Conservation (phyloP, 2,113 vertebrate genomes). For the Vidua macroura region DNA sequence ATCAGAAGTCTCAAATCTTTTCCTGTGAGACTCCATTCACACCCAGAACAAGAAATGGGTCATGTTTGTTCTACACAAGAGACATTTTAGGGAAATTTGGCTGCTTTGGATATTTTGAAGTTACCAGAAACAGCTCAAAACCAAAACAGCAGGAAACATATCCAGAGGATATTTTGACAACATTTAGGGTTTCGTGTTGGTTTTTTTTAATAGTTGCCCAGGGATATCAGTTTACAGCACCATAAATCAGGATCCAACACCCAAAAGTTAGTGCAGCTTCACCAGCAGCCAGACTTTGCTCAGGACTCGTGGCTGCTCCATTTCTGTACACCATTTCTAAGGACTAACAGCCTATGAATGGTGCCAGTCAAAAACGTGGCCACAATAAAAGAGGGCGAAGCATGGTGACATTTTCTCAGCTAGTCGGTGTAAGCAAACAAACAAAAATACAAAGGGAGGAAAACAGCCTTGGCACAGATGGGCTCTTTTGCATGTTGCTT, state of each 20-base stretch:
- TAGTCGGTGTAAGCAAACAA: slow-evolving; percentile 48
- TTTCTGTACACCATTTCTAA: background rate
- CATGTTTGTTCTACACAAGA: background rate
- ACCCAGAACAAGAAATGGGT: background rate
- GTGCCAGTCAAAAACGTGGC: background rate
- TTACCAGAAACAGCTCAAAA: background rate
- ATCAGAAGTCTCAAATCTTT: background rate
- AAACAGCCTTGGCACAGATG: slow-evolving; percentile 65
- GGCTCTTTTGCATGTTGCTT: slow-evolving; percentile 53
- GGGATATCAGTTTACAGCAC: background rate
- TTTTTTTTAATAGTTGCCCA: background rate
- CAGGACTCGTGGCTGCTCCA: background rate
- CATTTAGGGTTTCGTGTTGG: background rate
- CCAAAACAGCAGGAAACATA: background rate
- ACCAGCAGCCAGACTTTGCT: background rate
- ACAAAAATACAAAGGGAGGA: slow-evolving; percentile 60
- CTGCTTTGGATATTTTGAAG: background rate
- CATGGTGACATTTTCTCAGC: slow-evolving; percentile 41
- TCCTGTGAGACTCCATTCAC: background rate
- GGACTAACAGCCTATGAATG: background rate
- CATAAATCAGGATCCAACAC: background rate
- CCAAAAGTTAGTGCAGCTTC: background rate
- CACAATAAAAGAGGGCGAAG: slow-evolving; percentile 12
- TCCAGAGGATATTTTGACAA: background rate
- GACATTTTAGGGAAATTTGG: background rate